A percentile compares a stretch with the other conserved stretches of the same genome.
phyloP scores from a whole-genome alignment of 2,113 vertebrate genomes.

The Choloepus hoffmanni region DNA sequence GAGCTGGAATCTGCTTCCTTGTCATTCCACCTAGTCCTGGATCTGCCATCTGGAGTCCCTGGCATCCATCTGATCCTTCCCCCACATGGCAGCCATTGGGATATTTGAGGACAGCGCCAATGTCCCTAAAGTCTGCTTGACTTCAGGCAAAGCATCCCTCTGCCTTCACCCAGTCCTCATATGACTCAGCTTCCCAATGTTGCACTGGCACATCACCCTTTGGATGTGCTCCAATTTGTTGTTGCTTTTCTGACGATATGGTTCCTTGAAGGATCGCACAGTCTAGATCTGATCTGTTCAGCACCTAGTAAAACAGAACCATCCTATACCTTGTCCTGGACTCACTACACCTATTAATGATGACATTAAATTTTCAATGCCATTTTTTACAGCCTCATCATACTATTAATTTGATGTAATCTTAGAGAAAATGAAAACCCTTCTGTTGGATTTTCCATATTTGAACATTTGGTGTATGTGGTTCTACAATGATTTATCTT shows the following conservation, averaged over 20 bases:
- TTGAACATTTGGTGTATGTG: not conserved
- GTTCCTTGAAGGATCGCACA: not conserved
- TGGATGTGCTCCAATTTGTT: not conserved
- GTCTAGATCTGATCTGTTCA: not conserved
- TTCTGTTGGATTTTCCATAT: not conserved
- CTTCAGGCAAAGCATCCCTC: not conserved
- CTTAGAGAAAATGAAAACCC: not conserved
- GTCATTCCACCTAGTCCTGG: slow-evolving; percentile 77
- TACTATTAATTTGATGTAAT: not conserved
- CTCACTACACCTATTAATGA: not conserved
- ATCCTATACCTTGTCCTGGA: not conserved
- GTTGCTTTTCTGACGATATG: not conserved
- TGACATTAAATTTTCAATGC: not conserved
- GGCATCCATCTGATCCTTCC: slow-evolving; percentile 74
- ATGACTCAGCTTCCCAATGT: not conserved
- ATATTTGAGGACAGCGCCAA: slow-evolving; percentile 72
- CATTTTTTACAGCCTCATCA: not conserved
- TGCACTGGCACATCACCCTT: not conserved
- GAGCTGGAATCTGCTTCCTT: slow-evolving; percentile 75
- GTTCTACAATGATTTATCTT: not conserved
- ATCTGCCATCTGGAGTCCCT: slow-evolving; percentile 80
- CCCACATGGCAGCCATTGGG: slow-evolving; percentile 68
- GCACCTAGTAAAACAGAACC: not conserved
- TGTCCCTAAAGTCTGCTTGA: slow-evolving; percentile 21
- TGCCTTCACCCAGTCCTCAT: not conserved